phyloP scores from a whole-genome alignment of 2,113 vertebrate species.

The Vimba vimba region DNA sequence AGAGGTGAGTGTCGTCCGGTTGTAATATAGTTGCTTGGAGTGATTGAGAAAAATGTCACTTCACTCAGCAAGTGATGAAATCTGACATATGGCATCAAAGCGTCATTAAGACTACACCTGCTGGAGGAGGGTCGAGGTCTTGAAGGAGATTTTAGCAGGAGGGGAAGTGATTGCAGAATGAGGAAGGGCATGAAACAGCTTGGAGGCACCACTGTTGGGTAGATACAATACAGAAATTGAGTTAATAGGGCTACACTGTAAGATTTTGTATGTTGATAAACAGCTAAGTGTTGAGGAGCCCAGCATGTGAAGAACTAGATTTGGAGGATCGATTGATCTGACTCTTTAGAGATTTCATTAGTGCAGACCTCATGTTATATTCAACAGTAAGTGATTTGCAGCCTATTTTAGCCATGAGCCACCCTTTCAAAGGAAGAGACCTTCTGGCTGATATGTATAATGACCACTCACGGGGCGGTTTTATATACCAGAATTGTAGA shows the following conservation, averaged over 20 bases:
- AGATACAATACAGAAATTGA: constrained; percentile 46
- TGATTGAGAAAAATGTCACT: constrained; percentile 90
- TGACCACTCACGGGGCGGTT: neutral
- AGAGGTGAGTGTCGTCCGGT: constrained; percentile 64
- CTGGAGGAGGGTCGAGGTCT: constrained; percentile 82
- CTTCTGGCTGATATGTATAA: neutral
- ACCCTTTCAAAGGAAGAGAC: neutral
- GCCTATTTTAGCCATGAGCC: neutral
- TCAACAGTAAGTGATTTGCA: constrained; percentile 18
- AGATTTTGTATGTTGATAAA: neutral
- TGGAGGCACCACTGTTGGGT: constrained; percentile 57
- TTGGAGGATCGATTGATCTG: neutral
- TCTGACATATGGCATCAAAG: constrained; percentile 98
- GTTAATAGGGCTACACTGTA: neutral
- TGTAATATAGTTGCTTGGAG: constrained; percentile 78
- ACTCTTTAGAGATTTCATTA: constrained; percentile 19
- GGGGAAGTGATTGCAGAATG: constrained; percentile 70
- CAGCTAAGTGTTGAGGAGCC: neutral
- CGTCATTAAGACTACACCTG: constrained; percentile 91
- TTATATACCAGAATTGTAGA: neutral
- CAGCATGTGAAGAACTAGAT: constrained; percentile 26
- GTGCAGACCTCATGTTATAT: constrained; percentile 16
- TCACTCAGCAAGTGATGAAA: constrained; percentile 93
- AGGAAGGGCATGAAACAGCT: constrained; percentile 72
- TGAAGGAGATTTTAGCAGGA: constrained; percentile 79